These are phyloP conservation scores for Clepsis dumicolana DNA, from an alignment of 2,888 invertebrate genomes.

Conservation along the genomic window DNA sequence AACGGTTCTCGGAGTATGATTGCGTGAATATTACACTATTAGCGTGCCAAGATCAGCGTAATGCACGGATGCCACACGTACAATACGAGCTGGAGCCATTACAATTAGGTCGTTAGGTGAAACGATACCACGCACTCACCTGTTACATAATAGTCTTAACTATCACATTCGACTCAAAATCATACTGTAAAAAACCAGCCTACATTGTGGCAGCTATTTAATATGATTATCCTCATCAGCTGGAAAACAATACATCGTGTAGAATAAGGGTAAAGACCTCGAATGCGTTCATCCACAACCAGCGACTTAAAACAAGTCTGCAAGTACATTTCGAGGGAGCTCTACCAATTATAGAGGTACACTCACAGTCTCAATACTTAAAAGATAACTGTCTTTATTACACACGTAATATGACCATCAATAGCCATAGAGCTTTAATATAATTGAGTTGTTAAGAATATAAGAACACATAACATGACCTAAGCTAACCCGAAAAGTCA, in stretches of 20 bases:
- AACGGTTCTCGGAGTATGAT: conserved; percentile 67
- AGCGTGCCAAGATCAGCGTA: conserved; percentile 57
- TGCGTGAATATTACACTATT: conserved; percentile 63
- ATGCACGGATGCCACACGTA: conserved; percentile 49
- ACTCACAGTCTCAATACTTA: no score
- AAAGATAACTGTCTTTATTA: background rate
- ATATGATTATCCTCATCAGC: no score
- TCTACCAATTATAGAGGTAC: no score
- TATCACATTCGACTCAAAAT: background rate
- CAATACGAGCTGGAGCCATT: conserved; percentile 44
- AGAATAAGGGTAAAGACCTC: no score
- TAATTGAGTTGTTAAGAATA: conserved; percentile 13
- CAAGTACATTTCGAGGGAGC: no score
- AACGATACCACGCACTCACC: conserved; percentile 33
- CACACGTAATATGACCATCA: background rate
- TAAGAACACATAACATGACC: conserved; percentile 54
- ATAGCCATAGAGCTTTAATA: background rate
- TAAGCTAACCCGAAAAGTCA: conserved; percentile 60
- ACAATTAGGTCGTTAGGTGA: conserved; percentile 55
- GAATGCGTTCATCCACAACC: no score
- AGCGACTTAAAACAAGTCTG: no score
- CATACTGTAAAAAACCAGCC: background rate
- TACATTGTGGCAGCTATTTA: no score
- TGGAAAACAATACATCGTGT: no score
- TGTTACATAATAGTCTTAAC: background rate